Base-by-base conservation (phyloP, 2,113 vertebrate species). In the Sceloporus tristichus region DNA sequence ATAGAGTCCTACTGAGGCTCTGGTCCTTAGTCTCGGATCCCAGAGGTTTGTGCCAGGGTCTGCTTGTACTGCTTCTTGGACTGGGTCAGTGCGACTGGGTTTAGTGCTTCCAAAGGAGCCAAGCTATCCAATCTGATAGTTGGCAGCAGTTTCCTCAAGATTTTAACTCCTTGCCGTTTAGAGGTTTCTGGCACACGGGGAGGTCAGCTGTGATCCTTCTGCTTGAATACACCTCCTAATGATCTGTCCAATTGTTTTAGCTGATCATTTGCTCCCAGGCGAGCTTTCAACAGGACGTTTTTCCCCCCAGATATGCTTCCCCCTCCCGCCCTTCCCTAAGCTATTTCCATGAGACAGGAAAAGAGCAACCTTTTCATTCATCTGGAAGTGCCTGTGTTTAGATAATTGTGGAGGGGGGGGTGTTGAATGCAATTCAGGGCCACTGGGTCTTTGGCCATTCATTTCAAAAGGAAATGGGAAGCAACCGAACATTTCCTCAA, bases 171-270 rank as follows among this genome's bases (percentile, higher is more conserved):
- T 25, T 85, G 79, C 90, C 75, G 53, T 54, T 48, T 70, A 80
- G 91, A 84, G 85, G 1, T 0, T 76, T 90, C 83, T 16, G 1
- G 90, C 85, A 89, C 80, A 34, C 1, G 9, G 81, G 90, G 84
- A 93, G 93, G 91, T 95, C 94, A 93, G 79, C 91, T 91, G 94
- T 92, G 93, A 89, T 93, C 89, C 93, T 94, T 95, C 94, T 94
- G 94, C 94, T 94, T 79, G 91, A 92, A 34, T 92, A 90, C 87
- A 88, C 92, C 88, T 87, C 89, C 89, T 92, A 91, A 94, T 88
- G 92, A 91, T 87, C 71, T 0, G 56, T 93, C 91, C 86, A 34
- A 83, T 13, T 25, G 91, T 90, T 86, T 87, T 87, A 74, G 2
- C 85, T 0, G 68, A 85, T 82, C 38, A 56, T 88, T 85, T 85